These are phyloP conservation scores for Heptranchias perlo DNA, from an alignment of 2,113 vertebrate genomes.

Conservation along the genomic window DNA sequence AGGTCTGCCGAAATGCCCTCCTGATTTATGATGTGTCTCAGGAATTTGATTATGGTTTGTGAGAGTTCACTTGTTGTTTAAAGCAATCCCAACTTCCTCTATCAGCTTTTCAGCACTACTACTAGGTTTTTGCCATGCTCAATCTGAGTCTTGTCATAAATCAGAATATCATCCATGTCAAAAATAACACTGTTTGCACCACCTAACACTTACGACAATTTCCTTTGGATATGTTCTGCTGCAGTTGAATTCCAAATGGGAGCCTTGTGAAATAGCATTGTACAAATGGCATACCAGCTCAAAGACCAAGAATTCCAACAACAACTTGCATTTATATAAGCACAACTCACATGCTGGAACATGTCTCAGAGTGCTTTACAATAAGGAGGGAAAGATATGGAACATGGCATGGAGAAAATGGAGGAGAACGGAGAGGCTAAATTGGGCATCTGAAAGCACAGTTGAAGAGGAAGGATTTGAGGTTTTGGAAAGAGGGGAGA, in stretches of 20 bases:
- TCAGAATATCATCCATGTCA: background rate
- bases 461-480: background rate
- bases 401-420: background rate
- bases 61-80: background rate
- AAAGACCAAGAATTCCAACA: background rate
- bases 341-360: background rate
- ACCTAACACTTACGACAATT: background rate
- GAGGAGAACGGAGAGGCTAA: background rate
- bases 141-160: background rate
- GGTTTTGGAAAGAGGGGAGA: background rate
- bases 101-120: slow-evolving; percentile 1
- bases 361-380: background rate
- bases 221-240: background rate
- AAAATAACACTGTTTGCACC: background rate
- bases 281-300: background rate
- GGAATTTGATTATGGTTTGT: background rate
- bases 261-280: background rate
- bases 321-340: background rate
- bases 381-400: background rate
- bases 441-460: background rate
- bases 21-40: background rate
- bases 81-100: background rate
- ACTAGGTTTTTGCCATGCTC: background rate
- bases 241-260: background rate
- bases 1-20: background rate